Evolutionary conservation across 1,140 invertebrate genomes (phyloP).

Genomic region (Ruditapes philippinarum): DNA sequence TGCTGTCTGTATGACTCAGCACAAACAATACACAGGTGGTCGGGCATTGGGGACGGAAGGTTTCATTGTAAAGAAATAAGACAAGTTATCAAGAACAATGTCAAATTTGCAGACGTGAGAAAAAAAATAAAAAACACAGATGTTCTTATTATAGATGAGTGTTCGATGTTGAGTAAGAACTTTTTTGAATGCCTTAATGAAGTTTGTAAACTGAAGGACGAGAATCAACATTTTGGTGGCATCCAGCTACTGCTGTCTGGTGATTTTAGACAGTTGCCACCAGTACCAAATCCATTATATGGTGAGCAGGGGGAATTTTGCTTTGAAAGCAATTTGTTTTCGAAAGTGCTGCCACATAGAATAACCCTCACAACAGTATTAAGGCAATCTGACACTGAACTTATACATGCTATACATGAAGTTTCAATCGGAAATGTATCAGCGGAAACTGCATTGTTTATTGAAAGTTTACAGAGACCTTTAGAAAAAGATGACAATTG

Average conservation of each 20-base stretch:
- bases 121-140: conserved; percentile 11
- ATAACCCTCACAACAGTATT: neutral
- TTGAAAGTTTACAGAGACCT: conserved; percentile 21
- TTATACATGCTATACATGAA: conserved; percentile 6
- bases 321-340: conserved; percentile 5
- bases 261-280: conserved; percentile 45
- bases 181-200: conserved; percentile 1
- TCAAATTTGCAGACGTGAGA: neutral
- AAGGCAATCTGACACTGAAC: neutral
- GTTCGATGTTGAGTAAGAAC: conserved; percentile 8
- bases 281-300: conserved; percentile 30
- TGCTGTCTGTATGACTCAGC: neutral
- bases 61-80: neutral
- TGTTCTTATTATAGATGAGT: conserved; percentile 27
- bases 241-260: conserved; percentile 15
- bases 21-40: conserved; percentile 15
- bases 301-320: conserved; percentile 29
- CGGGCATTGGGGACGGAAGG: conserved; percentile 11
- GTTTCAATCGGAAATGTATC: conserved; percentile 10
- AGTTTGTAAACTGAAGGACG: neutral
- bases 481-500: neutral
- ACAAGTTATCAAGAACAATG: neutral
- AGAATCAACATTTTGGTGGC: neutral
- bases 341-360: conserved; percentile 15
- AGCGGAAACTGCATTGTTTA: neutral